Percentiles rank a stretch among this genome's conserved stretches.
These are phyloP conservation scores for Unio pictorum DNA, from an alignment of 2,888 invertebrate species.

Conservation along the genomic window DNA sequence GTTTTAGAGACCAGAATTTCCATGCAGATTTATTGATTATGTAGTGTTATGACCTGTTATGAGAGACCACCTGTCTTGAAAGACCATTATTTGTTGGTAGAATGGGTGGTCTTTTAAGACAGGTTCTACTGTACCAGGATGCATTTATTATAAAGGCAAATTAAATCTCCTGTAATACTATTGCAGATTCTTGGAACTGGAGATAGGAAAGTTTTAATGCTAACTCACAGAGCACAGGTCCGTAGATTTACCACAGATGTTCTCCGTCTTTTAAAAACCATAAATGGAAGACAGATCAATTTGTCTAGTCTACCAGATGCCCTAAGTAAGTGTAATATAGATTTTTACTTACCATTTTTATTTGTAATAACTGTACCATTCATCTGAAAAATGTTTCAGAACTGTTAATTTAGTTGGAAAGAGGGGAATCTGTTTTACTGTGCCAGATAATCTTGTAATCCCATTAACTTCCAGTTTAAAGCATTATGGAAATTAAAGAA, in stretches of 20 bases:
- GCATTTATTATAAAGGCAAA: neutral
- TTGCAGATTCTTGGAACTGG: constrained; percentile 90
- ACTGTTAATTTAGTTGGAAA: neutral
- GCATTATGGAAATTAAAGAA: too few species aligned
- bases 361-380: neutral
- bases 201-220: constrained; percentile 86
- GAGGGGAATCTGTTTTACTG: too few species aligned
- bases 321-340: constrained; percentile 73
- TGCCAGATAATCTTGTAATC: too few species aligned
- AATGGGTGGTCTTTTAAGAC: too few species aligned
- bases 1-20: too few species aligned
- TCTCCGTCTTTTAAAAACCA: constrained; percentile 86
- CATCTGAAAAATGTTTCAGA: neutral
- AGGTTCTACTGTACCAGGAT: neutral
- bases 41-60: too few species aligned
- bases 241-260: constrained; percentile 90
- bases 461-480: too few species aligned
- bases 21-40: too few species aligned
- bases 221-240: constrained; percentile 88
- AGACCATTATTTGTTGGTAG: too few species aligned
- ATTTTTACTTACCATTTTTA: constrained; percentile 1
- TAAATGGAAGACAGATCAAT: constrained; percentile 81
- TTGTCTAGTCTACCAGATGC: constrained; percentile 82
- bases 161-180: neutral
- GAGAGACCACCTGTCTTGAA: too few species aligned